Base-by-base conservation (phyloP, 2,888 invertebrate species). In the Mesochorus sp. region DNA sequence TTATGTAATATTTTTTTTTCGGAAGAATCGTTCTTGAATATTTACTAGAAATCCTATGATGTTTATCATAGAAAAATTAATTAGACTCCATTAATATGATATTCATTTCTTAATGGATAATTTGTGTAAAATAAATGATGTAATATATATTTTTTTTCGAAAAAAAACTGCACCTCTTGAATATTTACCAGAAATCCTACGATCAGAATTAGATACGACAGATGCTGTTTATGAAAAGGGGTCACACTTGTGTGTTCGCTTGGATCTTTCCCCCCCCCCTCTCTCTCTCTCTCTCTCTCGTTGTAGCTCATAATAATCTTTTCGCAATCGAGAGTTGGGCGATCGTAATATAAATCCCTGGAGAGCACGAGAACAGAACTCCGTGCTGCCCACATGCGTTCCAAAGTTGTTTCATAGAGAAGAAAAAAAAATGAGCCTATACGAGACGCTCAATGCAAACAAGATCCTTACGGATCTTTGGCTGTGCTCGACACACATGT, bases 241-340 rank as follows among this genome's bases (percentile, higher is more conserved):
- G 81, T 76, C 79, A 80, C 82, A 77, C 77, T 76, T 76, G 78
- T n/a, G n/a, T 17, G 74, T 49, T 61, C 59, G 78, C 62, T 72
- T 37, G 26, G 44, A 62, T 42, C 62, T n/a, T n/a, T n/a, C n/a
- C n/a, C n/a, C n/a, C n/a, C n/a, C n/a, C n/a, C n/a, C n/a, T n/a
- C n/a, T n/a, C n/a, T n/a, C n/a, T n/a, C 62, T 47, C 34, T 12
- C 24, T 31, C 47, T 51, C 61, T 47, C 53, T 61, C 55, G 49
- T 49, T 55, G 55, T 64, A 53, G 55, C 72, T 74, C 72, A 47
- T 64, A 74, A 68, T 70, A 47, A 74, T 68, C 34, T 81, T 79
- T 81, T 80, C 80, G 79, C 81, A 81, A 81, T 81, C 70, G 78
- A 66, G 59, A 59, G 57, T 61, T 21, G 19, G 61, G 66, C 61